Conservation (phyloP, 2,113 vertebrate species). For the Daboia siamensis region DNA sequence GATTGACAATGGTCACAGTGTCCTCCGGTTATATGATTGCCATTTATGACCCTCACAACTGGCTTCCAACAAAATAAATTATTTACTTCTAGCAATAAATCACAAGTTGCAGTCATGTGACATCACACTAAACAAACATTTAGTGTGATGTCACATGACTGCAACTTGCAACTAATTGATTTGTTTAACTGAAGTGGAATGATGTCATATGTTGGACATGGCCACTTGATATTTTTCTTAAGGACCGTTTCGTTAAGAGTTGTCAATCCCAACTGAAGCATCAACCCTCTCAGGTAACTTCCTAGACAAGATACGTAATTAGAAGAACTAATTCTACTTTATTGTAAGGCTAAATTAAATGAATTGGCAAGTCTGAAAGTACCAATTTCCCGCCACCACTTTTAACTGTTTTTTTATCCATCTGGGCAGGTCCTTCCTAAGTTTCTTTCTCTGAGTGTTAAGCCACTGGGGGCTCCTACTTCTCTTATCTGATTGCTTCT, state of each 20-base stretch:
- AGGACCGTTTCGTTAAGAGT: background rate
- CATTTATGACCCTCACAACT: background rate
- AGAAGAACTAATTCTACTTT: background rate
- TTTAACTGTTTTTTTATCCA: background rate
- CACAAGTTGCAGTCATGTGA: background rate
- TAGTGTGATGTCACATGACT: no score
- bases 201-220: background rate
- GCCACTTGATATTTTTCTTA: background rate
- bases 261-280: background rate
- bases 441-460: no score
- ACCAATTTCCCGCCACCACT: background rate
- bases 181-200: background rate
- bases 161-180: no score
- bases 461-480: no score
- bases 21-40: background rate
- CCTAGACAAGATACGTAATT: background rate
- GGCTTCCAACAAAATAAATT: background rate
- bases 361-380: background rate
- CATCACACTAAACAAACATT: background rate
- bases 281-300: background rate
- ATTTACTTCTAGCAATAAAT: background rate
- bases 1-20: background rate
- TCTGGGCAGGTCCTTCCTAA: background rate
- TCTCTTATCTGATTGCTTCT: no score
- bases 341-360: background rate